Evolutionary conservation across 2,797 vertebrate genomes (phyloP).

Genomic region (Artibeus jamaicensis): DNA sequence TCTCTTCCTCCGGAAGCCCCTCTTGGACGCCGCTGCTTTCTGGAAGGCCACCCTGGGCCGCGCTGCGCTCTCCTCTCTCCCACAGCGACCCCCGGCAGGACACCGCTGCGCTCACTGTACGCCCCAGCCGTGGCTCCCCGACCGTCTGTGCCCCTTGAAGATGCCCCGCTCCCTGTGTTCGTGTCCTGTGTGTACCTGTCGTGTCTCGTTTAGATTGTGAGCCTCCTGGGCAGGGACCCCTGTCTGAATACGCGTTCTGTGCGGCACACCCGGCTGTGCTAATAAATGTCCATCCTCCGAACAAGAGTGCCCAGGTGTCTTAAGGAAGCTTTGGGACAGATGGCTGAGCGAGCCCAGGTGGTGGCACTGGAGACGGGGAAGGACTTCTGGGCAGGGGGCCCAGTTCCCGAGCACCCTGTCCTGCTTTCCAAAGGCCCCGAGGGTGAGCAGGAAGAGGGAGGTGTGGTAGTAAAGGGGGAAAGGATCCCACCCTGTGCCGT

Average conservation of each 20-base stretch:
- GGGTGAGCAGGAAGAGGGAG: background rate
- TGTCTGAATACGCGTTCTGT: conserved; percentile 45
- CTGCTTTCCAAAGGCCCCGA: background rate
- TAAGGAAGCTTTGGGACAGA: conserved; percentile 4
- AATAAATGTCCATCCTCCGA: conserved; percentile 70
- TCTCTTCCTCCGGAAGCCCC: background rate
- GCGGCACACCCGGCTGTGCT: conserved; percentile 32
- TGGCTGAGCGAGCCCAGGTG: background rate
- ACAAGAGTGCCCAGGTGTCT: background rate
- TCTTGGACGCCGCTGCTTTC: background rate
- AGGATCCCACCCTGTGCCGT: background rate
- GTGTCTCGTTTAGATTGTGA: conserved; percentile 70
- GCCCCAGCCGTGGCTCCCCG: background rate
- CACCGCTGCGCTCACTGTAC: background rate
- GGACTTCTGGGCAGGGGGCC: background rate
- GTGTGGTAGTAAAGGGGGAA: background rate
- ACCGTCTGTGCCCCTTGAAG: background rate
- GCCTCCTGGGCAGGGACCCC: conserved; percentile 67
- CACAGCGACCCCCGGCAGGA: background rate
- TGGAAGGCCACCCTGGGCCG: background rate
- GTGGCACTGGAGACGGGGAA: background rate
- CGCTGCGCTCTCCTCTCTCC: background rate
- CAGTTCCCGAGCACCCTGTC: background rate
- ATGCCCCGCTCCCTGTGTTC: background rate
- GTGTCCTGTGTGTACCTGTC: conserved; percentile 34